Evolutionary conservation across 2,888 invertebrate genomes (phyloP), one percentile per base, ranked within the genome.

Genomic region (Cephus pulcher): DNA sequence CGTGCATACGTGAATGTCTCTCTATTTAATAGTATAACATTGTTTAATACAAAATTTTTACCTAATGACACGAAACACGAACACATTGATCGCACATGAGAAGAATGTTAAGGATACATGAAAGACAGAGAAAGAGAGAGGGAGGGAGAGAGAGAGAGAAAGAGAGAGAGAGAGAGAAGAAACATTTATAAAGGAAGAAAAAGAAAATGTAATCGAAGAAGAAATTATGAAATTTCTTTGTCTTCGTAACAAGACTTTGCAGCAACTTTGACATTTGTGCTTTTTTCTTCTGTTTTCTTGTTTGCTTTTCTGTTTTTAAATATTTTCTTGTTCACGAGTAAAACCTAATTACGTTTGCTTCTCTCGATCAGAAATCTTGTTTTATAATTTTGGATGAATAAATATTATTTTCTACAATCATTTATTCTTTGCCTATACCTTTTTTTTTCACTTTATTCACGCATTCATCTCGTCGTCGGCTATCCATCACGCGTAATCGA

Each of bases 1-100:
- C 34, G 71, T 68, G 69, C 35, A 80, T 77, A 79, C 73, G 80
- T 78, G 69, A 80, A 79, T 79, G 79, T 82, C 77, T 81, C 76
- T 77, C 80, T 68, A 34, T 56, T 76, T 30, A 56, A 71, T 33
- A 69, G 68, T 75, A 35, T 33, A 75, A 78, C 32, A 34, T 35
- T 35, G 23, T 70, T 33, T 23, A 76, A 76, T 70, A 70, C 23
- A 35, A 69, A 76, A 34, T 34, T 76, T 30, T 23, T 69, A 69
- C n/a, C 12, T n/a, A 32, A 34, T 69, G 12, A 74, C 34, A 56
- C 30, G 68, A 77, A 35, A 76, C 74, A 75, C 79, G 68, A 35
- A 69, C 69, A 76, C 73, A 76, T 71, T n/a, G 79, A 71, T 79
- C 76, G 76, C 77, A 74, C 79, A 77, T 34, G 76, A 11, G 69